phyloP scores from a whole-genome alignment of 2,888 invertebrate genomes.

The Gnatocerus cornutus region DNA sequence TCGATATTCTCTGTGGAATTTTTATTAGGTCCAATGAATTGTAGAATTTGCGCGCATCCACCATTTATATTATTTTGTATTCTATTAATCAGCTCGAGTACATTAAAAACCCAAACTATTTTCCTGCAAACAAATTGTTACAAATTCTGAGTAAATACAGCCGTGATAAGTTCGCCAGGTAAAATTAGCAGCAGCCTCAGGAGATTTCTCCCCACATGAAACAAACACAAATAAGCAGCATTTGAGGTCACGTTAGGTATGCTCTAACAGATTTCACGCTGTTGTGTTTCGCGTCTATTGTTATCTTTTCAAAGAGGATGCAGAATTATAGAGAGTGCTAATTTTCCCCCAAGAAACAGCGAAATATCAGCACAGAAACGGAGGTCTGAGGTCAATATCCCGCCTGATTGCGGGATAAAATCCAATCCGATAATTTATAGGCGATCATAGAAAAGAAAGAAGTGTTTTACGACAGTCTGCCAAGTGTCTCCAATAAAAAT shows the following conservation, averaged over 20 bases:
- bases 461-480: constrained; percentile 4
- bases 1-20: too few species aligned
- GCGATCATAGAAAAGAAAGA: constrained; percentile 2
- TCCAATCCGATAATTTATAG: constrained; percentile 15
- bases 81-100: too few species aligned
- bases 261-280: constrained; percentile 22
- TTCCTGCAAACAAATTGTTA: background rate
- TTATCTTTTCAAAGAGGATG: background rate
- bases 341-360: too few species aligned
- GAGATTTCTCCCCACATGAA: constrained; percentile 22
- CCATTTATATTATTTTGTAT: too few species aligned
- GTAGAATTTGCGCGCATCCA: too few species aligned
- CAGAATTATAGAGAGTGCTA: too few species aligned
- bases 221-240: constrained; percentile 30
- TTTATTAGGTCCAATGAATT: too few species aligned
- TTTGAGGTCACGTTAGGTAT: constrained; percentile 31
- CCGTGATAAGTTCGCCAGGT: constrained; percentile 6
- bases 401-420: constrained; percentile 7
- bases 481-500: constrained; percentile 3
- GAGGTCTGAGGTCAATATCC: constrained; percentile 14
- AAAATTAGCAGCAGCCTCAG: constrained; percentile 27
- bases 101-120: too few species aligned
- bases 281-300: background rate
- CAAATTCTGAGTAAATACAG: background rate
- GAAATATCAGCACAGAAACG: too few species aligned